Conservation (phyloP, 1,140 invertebrate genomes). For the Pinna nobilis region DNA sequence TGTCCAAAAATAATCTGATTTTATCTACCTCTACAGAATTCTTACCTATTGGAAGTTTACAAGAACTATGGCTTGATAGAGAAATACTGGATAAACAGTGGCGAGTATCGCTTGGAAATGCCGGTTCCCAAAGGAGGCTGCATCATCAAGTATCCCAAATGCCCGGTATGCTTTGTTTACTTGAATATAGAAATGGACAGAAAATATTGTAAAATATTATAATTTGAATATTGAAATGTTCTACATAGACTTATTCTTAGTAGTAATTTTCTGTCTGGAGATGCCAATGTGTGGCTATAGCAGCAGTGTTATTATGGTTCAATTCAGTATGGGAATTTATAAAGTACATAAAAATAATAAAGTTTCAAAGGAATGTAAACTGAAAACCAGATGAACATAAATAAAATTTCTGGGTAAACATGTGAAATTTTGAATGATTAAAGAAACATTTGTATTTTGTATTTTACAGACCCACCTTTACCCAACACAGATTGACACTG, state of each 20-base stretch:
- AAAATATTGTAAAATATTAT: too few relatives aligned
- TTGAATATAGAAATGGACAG: background rate
- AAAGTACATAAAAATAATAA: background rate
- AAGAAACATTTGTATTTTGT: background rate
- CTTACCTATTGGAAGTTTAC: slow-evolving; percentile 49
- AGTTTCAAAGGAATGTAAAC: background rate
- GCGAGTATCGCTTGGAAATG: slow-evolving; percentile 48
- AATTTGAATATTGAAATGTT: too few relatives aligned
- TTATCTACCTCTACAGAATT: background rate
- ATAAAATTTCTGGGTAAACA: background rate
- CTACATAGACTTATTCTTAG: too few relatives aligned
- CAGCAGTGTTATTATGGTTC: too few relatives aligned
- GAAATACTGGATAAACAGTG: slow-evolving; percentile 58
- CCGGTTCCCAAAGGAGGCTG: slow-evolving; percentile 8
- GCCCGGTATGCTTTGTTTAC: slow-evolving; percentile 53
- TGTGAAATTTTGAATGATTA: background rate
- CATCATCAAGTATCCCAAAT: slow-evolving; percentile 60
- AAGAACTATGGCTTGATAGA: slow-evolving; percentile 52
- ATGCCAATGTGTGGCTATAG: too few relatives aligned
- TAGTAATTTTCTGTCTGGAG: too few relatives aligned
- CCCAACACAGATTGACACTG: slow-evolving; percentile 49
- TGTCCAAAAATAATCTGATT: background rate
- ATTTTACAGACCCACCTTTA: slow-evolving; percentile 55
- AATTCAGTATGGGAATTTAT: background rate
- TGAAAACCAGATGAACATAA: background rate